Base-by-base conservation (phyloP, 2,113 vertebrate species). In the Progne subis region DNA sequence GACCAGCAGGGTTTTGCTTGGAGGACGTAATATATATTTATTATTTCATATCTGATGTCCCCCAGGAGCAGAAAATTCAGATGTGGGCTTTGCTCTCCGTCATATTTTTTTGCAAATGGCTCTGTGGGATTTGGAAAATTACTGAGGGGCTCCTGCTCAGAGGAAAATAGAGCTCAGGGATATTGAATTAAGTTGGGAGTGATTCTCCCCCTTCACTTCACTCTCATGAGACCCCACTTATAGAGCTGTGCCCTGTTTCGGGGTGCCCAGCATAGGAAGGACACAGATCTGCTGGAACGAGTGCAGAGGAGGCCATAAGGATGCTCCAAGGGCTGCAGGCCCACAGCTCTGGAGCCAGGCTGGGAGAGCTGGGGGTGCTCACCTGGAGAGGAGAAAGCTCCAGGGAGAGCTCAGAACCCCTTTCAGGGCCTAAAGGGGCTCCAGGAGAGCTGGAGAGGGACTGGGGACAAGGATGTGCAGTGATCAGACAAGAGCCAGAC, bases 31-130 rank as follows among this genome's bases (percentile, higher is more conserved):
- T 97, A 96, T 88, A 93, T 97, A 96, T 97, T 96, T 97, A 96
- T 96, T 94, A 92, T 93, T 95, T 88, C 82, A 93, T 95, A 95
- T 96, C 95, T 96, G 82, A 92, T 96, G 79, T 86, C 79, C 92
- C 43, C 53, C 79, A 80, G 60, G 93, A 86, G 87, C 76, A 96
- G 79, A 80, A 74, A 90, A 91, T 74, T 90, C 46, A 90, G 23
- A 63, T 1, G 1, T 24, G 59, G 56, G 47, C 39, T 95, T 90
- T 77, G 83, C 75, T 53, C 43, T 46, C 25, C 56, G 7, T 44
- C 2, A 0, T 24, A 37, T 72, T 47, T 75, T 88, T 94, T 85
- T 91, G 71, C 47, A 86, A 55, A 86, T 23, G n/a, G 52, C 18
- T 32, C 26, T 15, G 32, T 1, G 8, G 82, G 82, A 71, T 88